Percentiles rank a stretch among this genome's conserved stretches.
phyloP scores from a whole-genome alignment of 1,140 invertebrate genomes.

The Leucophenga varia region DNA sequence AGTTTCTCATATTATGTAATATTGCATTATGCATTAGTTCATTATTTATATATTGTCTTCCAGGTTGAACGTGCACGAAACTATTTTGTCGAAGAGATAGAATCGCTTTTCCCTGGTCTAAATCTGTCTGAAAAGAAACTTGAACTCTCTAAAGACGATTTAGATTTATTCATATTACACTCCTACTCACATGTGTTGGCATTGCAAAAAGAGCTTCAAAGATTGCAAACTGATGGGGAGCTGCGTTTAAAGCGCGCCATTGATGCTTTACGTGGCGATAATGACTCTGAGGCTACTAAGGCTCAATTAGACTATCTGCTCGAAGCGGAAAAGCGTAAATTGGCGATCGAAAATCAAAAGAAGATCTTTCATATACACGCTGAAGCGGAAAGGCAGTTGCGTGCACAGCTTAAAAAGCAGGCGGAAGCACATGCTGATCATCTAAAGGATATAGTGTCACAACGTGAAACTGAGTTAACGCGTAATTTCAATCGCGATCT shows the following conservation, averaged over 20 bases:
- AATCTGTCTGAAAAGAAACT: slow-evolving; percentile 67
- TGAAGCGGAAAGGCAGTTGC: slow-evolving; percentile 71
- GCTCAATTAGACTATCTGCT: slow-evolving; percentile 60
- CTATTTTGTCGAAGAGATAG: slow-evolving; percentile 71
- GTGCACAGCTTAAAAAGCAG: slow-evolving; percentile 76
- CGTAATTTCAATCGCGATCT: slow-evolving; percentile 65
- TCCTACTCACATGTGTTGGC: slow-evolving; percentile 66
- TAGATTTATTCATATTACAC: slow-evolving; percentile 70
- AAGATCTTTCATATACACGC: slow-evolving; percentile 62
- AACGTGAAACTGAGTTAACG: slow-evolving; percentile 71
- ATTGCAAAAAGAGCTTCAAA: slow-evolving; percentile 72
- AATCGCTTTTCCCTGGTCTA: slow-evolving; percentile 70
- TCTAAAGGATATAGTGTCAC: slow-evolving; percentile 70
- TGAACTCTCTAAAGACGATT: slow-evolving; percentile 64
- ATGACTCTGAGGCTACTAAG: slow-evolving; percentile 54
- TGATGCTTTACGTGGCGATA: slow-evolving; percentile 59
- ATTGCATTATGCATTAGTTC: not conserved
- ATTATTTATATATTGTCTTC: slow-evolving; percentile 13
- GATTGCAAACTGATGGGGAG: slow-evolving; percentile 66
- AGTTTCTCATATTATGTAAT: slow-evolving; percentile 10
- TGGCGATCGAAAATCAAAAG: slow-evolving; percentile 61
- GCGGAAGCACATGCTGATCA: slow-evolving; percentile 82
- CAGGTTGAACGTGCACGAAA: slow-evolving; percentile 66
- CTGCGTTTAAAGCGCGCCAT: slow-evolving; percentile 65
- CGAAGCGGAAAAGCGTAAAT: slow-evolving; percentile 60